A percentile compares a stretch with the other conserved stretches of the same genome.
Evolutionary conservation across 2,797 vertebrate species (phyloP).

Genomic region (Taeniopygia guttata): DNA sequence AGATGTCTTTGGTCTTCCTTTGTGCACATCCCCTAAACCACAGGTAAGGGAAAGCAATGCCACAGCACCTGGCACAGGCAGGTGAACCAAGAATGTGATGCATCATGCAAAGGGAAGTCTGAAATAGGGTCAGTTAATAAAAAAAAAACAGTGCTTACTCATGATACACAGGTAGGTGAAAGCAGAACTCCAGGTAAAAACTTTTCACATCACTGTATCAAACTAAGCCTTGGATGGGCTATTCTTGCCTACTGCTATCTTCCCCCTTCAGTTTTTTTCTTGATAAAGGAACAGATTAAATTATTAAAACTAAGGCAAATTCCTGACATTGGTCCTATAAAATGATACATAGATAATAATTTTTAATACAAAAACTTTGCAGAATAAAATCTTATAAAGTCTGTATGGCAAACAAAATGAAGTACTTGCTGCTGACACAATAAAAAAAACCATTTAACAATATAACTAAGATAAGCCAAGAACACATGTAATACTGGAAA

Average conservation of each 20-base stretch:
- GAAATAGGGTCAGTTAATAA: neutral
- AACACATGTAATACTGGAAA: neutral
- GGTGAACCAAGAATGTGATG: neutral
- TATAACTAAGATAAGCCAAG: neutral
- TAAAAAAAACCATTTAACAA: neutral
- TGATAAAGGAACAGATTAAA: neutral
- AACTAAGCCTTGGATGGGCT: neutral
- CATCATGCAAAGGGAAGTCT: neutral
- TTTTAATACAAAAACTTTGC: neutral
- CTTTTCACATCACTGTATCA: neutral
- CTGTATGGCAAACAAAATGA: neutral
- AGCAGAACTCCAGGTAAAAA: neutral
- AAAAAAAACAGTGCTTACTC: neutral
- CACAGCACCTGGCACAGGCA: neutral
- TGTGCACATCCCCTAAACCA: rapidly evolving
- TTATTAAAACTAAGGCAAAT: neutral
- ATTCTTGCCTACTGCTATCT: neutral
- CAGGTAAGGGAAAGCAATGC: neutral
- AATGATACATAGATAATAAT: neutral
- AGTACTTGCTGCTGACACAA: neutral
- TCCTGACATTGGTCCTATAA: neutral
- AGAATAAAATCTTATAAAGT: neutral
- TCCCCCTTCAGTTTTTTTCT: neutral
- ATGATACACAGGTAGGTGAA: rapidly evolving
- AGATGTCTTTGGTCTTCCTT: neutral